Percentiles rank a stretch among this genome's conserved stretches.
Evolutionary conservation across 2,797 vertebrate species (phyloP).

Genomic region (Sebastes melanostomus): DNA sequence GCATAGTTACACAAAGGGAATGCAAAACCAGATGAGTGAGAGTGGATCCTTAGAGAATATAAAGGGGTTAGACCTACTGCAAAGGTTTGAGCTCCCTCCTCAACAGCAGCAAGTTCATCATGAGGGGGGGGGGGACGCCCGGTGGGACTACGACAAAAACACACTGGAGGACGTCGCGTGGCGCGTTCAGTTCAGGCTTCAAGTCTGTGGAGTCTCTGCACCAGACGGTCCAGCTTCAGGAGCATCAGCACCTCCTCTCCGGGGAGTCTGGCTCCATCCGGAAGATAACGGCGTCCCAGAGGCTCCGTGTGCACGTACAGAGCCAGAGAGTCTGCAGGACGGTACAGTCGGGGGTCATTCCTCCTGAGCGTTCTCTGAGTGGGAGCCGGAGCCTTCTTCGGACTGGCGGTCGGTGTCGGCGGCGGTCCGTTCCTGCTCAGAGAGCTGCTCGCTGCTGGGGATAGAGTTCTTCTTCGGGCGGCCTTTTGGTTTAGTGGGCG

Average conservation of each 20-base stretch:
- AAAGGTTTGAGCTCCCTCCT: slow-evolving; percentile 64
- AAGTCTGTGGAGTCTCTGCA: background rate
- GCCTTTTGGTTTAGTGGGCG: slow-evolving; percentile 97
- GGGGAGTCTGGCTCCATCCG: slow-evolving; percentile 9
- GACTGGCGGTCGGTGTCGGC: slow-evolving; percentile 84
- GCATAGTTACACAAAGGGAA: slow-evolving; percentile 69
- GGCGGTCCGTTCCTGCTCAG: slow-evolving; percentile 88
- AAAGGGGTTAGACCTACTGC: slow-evolving; percentile 71
- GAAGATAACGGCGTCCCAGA: slow-evolving; percentile 8
- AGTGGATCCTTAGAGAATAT: slow-evolving; percentile 64
- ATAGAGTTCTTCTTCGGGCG: slow-evolving; percentile 99
- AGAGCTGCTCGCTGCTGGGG: slow-evolving; percentile 94
- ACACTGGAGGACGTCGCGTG: slow-evolving; percentile 1
- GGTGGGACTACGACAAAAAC: slow-evolving; percentile 18
- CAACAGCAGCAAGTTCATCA: slow-evolving; percentile 60
- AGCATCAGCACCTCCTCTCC: slow-evolving; percentile 15
- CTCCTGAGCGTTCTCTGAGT: slow-evolving; percentile 85
- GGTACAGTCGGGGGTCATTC: slow-evolving; percentile 75
- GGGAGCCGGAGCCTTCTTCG: slow-evolving; percentile 79
- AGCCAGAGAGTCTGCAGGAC: no score
- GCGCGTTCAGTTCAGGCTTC: background rate
- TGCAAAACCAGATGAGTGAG: slow-evolving; percentile 55
- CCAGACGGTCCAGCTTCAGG: slow-evolving; percentile 34
- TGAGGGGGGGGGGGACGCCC: slow-evolving; percentile 20
- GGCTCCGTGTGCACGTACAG: background rate